Base-by-base conservation (phyloP, 2,888 invertebrate species). In the Drosophila siamana region DNA sequence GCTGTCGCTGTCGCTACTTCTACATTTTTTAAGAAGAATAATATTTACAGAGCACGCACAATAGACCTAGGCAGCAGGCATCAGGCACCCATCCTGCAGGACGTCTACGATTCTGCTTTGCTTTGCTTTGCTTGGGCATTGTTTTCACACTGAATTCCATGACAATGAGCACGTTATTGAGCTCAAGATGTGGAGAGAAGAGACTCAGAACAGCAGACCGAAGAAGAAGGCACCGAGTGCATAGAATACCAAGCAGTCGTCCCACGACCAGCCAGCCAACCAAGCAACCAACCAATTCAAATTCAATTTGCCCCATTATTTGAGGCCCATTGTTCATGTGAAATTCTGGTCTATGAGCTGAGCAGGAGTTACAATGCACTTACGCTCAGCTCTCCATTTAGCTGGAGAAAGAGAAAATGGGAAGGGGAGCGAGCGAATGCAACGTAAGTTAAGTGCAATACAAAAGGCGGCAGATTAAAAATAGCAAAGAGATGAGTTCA, bases 271-370 rank as follows among this genome's bases (percentile, higher is more conserved):
- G 65, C 54, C 67, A 54, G 47, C 52, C 50, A 50, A 57, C 52
- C 72, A 81, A 69, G 66, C 78, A 83, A 85, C 80, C 89, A 89
- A 90, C 82, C 90, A 90, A 90, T 90, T 90, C 89, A 90, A 90
- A 90, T 90, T 90, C 90, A 90, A 90, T 90, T 90, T 90, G 86
- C 83, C 70, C 88, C 81, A 89, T 90, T 90, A 90, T 90, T 76
- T 73, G 79, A 83, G 88, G 79, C 86, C 66, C 89, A 90, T 90
- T 90, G 90, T 90, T 79, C 74, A 79, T 74, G 65, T 77, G 46
- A 76, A 83, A 73, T 78, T 74, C 75, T 70, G 69, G 70, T 69
- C 73, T 68, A 70, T 52, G 67, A 28, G 54, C 54, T n/a, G 28
- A 43, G 74, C 63, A 66, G 70, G 61, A 57, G 66, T 64, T 77